Evolutionary conservation across 2,888 invertebrate species (phyloP).

Genomic region (Leucozona laternaria): DNA sequence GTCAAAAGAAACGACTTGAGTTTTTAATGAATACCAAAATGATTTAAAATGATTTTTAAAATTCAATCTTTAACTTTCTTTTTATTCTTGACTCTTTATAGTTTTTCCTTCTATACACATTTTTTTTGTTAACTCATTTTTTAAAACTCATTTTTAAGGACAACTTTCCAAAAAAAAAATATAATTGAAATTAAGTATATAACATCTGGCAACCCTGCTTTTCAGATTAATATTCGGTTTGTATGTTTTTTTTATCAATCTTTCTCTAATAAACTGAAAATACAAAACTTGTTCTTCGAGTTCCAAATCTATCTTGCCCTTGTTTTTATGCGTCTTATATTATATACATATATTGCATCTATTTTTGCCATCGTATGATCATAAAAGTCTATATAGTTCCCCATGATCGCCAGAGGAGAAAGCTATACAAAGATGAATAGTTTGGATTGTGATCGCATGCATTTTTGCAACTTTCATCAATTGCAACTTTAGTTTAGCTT

Average conservation of each 20-base stretch:
- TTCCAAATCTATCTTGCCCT: constrained; percentile 13
- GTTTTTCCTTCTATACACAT: no score
- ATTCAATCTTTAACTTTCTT: no score
- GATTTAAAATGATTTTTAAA: constrained; percentile 14
- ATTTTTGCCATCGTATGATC: constrained; percentile 18
- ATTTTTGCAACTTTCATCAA: constrained; percentile 36
- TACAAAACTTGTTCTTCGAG: constrained; percentile 12
- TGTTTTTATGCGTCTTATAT: not conserved
- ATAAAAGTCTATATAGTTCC: not conserved
- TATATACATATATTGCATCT: no score
- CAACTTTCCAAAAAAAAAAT: no score
- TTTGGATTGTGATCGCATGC: constrained; percentile 23
- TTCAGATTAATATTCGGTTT: not conserved
- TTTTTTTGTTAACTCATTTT: no score
- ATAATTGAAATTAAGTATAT: not conserved
- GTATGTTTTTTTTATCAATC: not conserved
- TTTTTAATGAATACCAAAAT: constrained; percentile 74
- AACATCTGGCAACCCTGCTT: not conserved
- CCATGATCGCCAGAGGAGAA: constrained; percentile 38
- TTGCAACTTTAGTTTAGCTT: not conserved
- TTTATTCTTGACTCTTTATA: no score
- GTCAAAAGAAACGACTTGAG: constrained; percentile 73
- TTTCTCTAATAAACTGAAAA: not conserved
- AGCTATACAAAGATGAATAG: constrained; percentile 19
- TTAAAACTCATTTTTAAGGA: no score